Evolutionary conservation across 2,888 invertebrate genomes (phyloP), one percentile per base, ranked within the genome.

Genomic region (Adelognathus sp.): DNA sequence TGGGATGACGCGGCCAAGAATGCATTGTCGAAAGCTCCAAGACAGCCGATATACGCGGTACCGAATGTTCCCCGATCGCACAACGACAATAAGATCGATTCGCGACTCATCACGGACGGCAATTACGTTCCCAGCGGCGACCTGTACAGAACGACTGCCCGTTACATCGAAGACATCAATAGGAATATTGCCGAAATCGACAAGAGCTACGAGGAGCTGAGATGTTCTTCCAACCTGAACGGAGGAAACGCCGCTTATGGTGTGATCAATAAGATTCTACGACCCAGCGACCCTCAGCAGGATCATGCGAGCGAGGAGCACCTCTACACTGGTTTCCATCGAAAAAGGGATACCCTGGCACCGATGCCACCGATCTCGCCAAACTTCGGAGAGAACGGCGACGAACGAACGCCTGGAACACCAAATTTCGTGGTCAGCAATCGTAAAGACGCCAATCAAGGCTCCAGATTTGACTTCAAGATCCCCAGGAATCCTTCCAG

Each of bases 101-200:
- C 46, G 0, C 67, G 67, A 33, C 41, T 69, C n/a, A 66, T 18
- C 14, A 80, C 66, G 6, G 88, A 89, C n/a, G 85, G 85, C 0
- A 89, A 90, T 79, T 89, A 90, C 73, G 88, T 90, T 0, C 88
- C 89, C 0, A 89, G 89, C 46, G 89, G 89, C 14, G 89, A 89
- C 83, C 84, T 89, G 2, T 89, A 89, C 44, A 84, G 88, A 5
- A 89, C 87, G 41, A 89, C 89, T 1, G 87, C 86, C 0, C 86
- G 86, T 60, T 90, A 90, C 79, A 90, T 90, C 76, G 90, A 90
- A 60, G 90, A 90, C 58, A 88, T 90, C 9, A 90, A 90, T 67
- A 82, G 84, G 6, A 90, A 90, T 74, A 87, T 90, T 9, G 90
- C 90, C 0, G 90, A 90, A 73, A 90, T 90, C 61, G 90, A 90